Percentiles rank a stretch among this genome's conserved stretches.
These are phyloP conservation scores for Sympetrum striolatum DNA, from an alignment of 2,888 invertebrate species.

Conservation along the genomic window DNA sequence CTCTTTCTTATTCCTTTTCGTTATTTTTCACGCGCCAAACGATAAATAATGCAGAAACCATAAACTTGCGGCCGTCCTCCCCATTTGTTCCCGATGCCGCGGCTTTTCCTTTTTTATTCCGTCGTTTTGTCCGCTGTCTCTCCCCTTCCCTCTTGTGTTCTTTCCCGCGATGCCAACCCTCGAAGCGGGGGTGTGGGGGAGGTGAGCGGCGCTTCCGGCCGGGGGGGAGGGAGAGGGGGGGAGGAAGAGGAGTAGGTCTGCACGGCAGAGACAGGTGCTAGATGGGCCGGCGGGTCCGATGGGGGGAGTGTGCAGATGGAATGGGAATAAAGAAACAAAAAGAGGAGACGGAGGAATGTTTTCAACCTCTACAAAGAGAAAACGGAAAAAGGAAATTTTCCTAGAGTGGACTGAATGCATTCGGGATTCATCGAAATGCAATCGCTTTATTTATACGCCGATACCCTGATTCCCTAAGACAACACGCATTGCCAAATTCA, in stretches of 20 bases:
- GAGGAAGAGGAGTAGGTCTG: constrained; percentile 7
- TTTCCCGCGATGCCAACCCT: background rate
- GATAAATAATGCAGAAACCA: background rate
- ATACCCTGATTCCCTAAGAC: too few relatives aligned
- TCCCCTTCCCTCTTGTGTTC: background rate
- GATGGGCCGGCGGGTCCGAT: constrained; percentile 21
- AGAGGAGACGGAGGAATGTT: background rate
- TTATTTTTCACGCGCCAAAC: background rate
- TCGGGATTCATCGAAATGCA: too few relatives aligned
- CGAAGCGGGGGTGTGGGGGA: background rate
- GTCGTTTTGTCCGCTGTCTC: background rate
- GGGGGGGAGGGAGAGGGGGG: background rate
- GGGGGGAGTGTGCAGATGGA: background rate
- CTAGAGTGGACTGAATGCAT: too few relatives aligned
- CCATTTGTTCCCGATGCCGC: background rate
- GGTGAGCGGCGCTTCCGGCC: constrained; percentile 22
- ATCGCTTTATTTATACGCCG: too few relatives aligned
- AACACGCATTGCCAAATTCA: too few relatives aligned
- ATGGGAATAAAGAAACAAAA: background rate
- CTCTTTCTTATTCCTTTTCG: background rate
- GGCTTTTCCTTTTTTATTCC: background rate
- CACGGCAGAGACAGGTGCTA: constrained; percentile 26
- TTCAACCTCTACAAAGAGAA: too few relatives aligned
- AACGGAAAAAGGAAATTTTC: too few relatives aligned
- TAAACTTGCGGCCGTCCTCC: background rate